These are phyloP conservation scores for Tipula vernalis DNA, from an alignment of 2,888 invertebrate genomes.

Conservation along the genomic window DNA sequence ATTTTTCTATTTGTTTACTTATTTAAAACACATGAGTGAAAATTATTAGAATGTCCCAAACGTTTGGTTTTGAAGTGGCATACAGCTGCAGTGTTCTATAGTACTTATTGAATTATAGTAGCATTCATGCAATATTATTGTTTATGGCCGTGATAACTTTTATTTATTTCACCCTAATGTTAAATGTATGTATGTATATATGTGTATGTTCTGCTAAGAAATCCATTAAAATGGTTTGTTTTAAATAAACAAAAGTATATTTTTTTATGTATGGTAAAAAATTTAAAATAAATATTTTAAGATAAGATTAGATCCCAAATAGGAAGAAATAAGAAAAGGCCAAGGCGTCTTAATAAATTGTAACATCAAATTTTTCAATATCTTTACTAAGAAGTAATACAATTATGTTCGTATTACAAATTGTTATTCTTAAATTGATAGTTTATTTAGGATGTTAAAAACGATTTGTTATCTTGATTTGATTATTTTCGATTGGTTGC, in stretches of 20 bases:
- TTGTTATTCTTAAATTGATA: background rate
- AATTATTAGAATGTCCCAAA: background rate
- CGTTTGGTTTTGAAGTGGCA: background rate
- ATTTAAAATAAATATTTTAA: background rate
- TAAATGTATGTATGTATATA: background rate
- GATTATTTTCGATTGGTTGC: background rate
- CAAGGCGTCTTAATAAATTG: background rate
- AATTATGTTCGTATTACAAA: background rate
- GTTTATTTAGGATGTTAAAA: background rate
- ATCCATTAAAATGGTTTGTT: background rate
- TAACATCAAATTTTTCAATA: background rate
- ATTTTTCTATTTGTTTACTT: background rate
- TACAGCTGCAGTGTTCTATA: background rate
- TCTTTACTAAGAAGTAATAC: background rate
- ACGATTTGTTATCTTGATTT: background rate
- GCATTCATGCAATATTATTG: background rate
- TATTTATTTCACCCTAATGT: background rate
- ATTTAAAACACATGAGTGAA: background rate
- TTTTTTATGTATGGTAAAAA: background rate
- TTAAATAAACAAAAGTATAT: background rate
- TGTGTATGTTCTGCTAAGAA: background rate
- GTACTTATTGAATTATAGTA: background rate
- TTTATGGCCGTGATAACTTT: background rate
- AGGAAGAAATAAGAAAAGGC: background rate
- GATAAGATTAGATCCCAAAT: background rate